Conservation (phyloP, 2,113 vertebrate species). For the Pituophis catenifer region DNA sequence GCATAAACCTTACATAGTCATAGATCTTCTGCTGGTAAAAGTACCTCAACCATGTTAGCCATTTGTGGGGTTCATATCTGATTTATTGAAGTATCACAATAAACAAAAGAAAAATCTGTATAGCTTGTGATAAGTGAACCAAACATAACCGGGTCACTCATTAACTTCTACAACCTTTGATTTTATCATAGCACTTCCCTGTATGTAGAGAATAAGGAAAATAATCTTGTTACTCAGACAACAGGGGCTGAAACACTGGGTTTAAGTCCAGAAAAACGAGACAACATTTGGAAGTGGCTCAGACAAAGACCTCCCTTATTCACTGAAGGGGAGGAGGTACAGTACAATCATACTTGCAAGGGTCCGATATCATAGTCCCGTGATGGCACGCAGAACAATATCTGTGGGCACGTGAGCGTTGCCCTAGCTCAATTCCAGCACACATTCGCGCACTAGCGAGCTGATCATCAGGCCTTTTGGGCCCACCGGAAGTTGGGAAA, state of each 20-base stretch:
- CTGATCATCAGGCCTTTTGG: too few species aligned
- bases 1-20: too few species aligned
- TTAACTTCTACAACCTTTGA: not conserved
- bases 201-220: not conserved
- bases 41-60: not conserved
- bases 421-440: too few species aligned
- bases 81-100: not conserved
- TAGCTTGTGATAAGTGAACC: not conserved
- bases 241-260: not conserved
- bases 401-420: too few species aligned
- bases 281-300: not conserved
- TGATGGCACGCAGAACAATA: too few species aligned
- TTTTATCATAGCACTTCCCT: not conserved
- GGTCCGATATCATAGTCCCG: not conserved
- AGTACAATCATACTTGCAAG: not conserved
- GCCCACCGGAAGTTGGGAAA: too few species aligned
- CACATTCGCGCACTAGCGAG: too few species aligned
- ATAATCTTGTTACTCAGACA: not conserved
- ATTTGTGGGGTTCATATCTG: not conserved
- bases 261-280: not conserved
- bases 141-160: not conserved
- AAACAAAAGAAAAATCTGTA: not conserved
- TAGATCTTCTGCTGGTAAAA: not conserved
- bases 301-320: not conserved
- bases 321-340: not conserved